Conservation (phyloP, 2,113 vertebrate genomes). For the Nannobrachium achirus region DNA sequence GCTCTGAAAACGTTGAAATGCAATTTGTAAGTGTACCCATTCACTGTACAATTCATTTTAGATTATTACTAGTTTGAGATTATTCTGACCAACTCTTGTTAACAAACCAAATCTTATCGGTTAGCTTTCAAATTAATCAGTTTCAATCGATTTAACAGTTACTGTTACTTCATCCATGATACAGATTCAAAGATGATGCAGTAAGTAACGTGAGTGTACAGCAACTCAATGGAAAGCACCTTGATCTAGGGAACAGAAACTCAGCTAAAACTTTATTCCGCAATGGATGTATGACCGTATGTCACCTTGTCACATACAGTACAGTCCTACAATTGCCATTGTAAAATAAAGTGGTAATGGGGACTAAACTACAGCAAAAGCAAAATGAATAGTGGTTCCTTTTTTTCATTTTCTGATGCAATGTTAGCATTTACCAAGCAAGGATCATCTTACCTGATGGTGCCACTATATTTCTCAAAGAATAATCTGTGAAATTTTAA, state of each 20-base stretch:
- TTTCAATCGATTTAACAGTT: neutral
- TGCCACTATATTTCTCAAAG: constrained; percentile 68
- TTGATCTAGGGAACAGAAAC: constrained; percentile 12
- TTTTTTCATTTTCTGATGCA: constrained; percentile 13
- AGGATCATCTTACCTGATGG: constrained; percentile 70
- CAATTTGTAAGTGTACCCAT: too few relatives aligned
- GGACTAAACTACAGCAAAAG: neutral
- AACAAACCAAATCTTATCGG: too few relatives aligned
- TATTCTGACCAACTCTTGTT: too few relatives aligned
- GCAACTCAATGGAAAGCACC: neutral
- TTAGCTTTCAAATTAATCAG: constrained; percentile 3
- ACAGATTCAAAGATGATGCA: neutral
- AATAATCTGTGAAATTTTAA: constrained; percentile 74
- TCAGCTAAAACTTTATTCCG: too few relatives aligned
- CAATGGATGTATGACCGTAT: too few relatives aligned
- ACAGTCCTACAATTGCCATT: neutral
- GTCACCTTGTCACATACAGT: too few relatives aligned
- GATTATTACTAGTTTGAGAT: too few relatives aligned
- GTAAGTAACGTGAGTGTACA: constrained; percentile 1
- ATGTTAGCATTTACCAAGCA: constrained; percentile 38
- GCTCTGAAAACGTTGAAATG: too few relatives aligned
- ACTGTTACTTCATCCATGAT: constrained; percentile 16
- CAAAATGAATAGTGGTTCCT: constrained; percentile 6
- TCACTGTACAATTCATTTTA: too few relatives aligned
- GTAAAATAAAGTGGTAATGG: too few relatives aligned